phyloP scores from a whole-genome alignment of 2,797 vertebrate genomes.

The Danio aesculapii region DNA sequence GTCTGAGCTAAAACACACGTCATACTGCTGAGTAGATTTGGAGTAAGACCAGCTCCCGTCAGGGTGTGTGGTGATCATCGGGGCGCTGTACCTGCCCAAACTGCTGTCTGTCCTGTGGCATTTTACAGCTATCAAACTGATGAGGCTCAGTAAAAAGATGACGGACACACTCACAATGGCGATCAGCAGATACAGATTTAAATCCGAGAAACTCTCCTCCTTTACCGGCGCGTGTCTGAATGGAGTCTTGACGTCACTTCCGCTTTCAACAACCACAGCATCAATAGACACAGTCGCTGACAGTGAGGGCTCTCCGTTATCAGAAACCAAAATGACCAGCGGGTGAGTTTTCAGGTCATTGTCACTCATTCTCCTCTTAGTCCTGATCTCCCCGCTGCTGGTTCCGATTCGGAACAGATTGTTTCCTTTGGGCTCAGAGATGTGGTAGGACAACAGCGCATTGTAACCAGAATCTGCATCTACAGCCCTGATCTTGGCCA shows the following conservation, averaged over 20 bases:
- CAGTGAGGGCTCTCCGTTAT: constrained; percentile 55
- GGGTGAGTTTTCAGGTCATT: constrained; percentile 61
- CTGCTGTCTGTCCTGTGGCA: constrained; percentile 52
- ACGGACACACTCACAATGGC: constrained; percentile 55
- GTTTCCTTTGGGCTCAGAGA: constrained; percentile 61
- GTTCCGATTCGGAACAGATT: constrained; percentile 64
- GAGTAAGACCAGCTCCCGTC: constrained; percentile 71
- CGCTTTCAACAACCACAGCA: constrained; percentile 54
- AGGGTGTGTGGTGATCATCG: constrained; percentile 61
- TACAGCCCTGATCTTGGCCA: constrained; percentile 37
- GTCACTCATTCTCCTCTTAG: constrained; percentile 63
- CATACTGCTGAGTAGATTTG: constrained; percentile 73
- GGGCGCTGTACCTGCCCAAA: constrained; percentile 54
- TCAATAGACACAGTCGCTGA: constrained; percentile 60
- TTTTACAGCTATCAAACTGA: constrained; percentile 54
- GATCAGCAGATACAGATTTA: constrained; percentile 58
- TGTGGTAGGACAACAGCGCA: constrained; percentile 61
- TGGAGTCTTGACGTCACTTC: constrained; percentile 30
- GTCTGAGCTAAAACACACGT: constrained; percentile 73
- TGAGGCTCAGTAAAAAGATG: constrained; percentile 56
- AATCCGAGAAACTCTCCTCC: constrained; percentile 57
- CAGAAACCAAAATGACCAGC: constrained; percentile 63
- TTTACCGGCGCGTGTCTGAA: constrained; percentile 45
- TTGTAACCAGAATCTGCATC: constrained; percentile 68
- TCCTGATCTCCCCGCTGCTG: constrained; percentile 66